Conservation (phyloP, 2,797 vertebrate species). For the Salmo trutta region DNA sequence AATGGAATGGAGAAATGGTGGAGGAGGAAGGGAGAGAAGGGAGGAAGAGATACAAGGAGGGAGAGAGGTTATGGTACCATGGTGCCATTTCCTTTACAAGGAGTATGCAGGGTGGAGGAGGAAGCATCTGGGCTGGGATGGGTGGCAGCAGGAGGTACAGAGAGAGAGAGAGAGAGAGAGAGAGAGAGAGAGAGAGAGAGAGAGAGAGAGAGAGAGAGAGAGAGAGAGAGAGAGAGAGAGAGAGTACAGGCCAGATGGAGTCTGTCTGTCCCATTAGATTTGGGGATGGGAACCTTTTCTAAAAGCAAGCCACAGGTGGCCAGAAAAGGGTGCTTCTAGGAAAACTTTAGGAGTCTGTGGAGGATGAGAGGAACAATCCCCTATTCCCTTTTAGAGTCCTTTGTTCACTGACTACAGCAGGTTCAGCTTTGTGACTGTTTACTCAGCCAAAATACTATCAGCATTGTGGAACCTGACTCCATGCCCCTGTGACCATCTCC, state of each 20-base stretch:
- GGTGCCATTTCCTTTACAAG: conserved; percentile 43
- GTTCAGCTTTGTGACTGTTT: neutral
- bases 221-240: neutral
- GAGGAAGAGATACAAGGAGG: conserved; percentile 23
- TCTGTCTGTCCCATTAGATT: conserved; percentile 1
- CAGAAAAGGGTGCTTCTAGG: conserved; percentile 4
- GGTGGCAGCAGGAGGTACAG: neutral
- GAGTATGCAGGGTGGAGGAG: conserved; percentile 7
- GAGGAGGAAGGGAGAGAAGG: conserved; percentile 27
- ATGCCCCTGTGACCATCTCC: neutral
- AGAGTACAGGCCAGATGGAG: conserved; percentile 4
- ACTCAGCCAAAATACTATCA: neutral
- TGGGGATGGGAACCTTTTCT: neutral
- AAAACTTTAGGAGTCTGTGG: conserved; percentile 6
- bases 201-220: conserved; percentile 2
- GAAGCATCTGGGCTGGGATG: neutral
- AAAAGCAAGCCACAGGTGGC: conserved; percentile 23
- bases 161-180: neutral
- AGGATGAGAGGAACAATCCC: neutral
- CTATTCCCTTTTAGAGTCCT: neutral
- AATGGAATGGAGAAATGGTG: conserved; percentile 49
- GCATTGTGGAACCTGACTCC: neutral
- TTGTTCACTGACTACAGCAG: neutral
- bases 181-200: neutral
- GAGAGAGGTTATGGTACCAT: conserved; percentile 41